These are phyloP conservation scores for Mastomys natalensis DNA, from an alignment of 2,113 vertebrate genomes.

Conservation along the genomic window DNA sequence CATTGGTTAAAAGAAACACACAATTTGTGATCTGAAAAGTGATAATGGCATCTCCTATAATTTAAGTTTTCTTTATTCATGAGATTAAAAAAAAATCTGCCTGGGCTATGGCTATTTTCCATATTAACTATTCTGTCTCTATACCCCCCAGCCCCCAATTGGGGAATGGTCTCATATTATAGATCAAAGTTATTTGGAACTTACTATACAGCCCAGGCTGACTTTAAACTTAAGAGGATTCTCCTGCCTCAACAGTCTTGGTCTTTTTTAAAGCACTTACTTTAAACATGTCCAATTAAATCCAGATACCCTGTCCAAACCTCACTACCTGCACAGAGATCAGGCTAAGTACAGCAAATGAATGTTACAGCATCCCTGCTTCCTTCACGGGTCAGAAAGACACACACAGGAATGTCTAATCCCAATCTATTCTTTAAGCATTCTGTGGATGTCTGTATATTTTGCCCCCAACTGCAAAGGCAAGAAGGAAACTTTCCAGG, in stretches of 20 bases:
- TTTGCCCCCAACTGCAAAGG: background rate
- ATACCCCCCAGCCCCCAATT: background rate
- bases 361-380: background rate
- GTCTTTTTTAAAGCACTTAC: background rate
- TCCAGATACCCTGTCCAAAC: background rate
- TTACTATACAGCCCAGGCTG: background rate
- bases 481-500: background rate
- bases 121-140: background rate
- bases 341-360: background rate
- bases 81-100: background rate
- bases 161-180: background rate
- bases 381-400: background rate
- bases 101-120: background rate
- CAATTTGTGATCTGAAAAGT: background rate
- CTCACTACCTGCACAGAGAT: background rate
- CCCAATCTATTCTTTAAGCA: background rate
- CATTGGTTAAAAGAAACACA: slow-evolving; percentile 13
- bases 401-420: background rate
- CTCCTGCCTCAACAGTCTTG: background rate
- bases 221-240: background rate
- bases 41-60: background rate
- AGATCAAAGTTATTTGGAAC: background rate
- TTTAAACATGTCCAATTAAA: background rate
- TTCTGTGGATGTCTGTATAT: background rate
- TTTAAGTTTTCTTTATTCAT: background rate